phyloP scores from a whole-genome alignment of 2,113 vertebrate species.

The Chaenogobius annularis region DNA sequence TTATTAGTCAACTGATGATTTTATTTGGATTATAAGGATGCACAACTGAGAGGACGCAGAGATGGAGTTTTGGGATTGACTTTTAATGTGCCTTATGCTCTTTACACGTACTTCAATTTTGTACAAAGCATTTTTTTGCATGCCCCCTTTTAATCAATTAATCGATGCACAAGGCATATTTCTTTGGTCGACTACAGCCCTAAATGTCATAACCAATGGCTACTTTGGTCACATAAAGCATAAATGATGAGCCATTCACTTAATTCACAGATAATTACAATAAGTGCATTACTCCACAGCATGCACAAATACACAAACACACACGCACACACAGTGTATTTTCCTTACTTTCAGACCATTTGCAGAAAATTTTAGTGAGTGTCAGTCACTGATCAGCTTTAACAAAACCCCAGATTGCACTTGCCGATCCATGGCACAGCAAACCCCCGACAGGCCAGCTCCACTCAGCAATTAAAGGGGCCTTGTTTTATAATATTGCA shows the following conservation, averaged over 20 bases:
- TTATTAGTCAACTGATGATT: no score
- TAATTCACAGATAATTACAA: slow-evolving; percentile 41
- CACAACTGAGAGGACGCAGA: no score
- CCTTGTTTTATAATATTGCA: slow-evolving; percentile 36
- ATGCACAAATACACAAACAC: slow-evolving; percentile 41
- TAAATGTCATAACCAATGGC: slow-evolving; percentile 57
- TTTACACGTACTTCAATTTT: no score
- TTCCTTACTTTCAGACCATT: slow-evolving; percentile 41
- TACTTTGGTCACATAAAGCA: slow-evolving; percentile 78
- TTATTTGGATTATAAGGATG: no score
- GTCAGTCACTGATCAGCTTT: slow-evolving; percentile 12
- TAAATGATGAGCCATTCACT: slow-evolving; percentile 42
- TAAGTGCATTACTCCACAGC: slow-evolving; percentile 47
- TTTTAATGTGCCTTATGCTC: no score
- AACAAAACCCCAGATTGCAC: slow-evolving; percentile 24
- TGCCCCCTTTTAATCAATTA: no score
- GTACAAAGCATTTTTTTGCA: no score
- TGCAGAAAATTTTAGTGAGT: slow-evolving; percentile 45
- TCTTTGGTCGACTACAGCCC: no score
- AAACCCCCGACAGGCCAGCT: slow-evolving; percentile 23
- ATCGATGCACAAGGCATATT: no score
- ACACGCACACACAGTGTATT: slow-evolving; percentile 26
- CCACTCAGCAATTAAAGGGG: slow-evolving; percentile 62
- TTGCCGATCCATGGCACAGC: slow-evolving; percentile 19
- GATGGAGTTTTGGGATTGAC: no score